phyloP scores from a whole-genome alignment of 1,140 invertebrate species.

The Ditylenchus dipsaci region DNA sequence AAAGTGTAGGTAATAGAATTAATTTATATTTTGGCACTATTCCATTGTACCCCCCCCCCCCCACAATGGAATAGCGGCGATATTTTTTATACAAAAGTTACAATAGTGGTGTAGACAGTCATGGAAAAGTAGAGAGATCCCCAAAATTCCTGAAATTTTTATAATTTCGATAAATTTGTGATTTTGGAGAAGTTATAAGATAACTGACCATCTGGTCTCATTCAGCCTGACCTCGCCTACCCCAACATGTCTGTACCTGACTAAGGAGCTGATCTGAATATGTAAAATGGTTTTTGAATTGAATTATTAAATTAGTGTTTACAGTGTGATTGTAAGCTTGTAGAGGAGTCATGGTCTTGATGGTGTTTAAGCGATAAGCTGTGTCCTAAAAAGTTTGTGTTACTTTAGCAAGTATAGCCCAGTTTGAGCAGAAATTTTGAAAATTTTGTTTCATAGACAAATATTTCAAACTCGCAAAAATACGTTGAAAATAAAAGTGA shows the following conservation, averaged over 20 bases:
- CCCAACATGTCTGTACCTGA: conserved; percentile 34
- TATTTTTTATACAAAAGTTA: background rate
- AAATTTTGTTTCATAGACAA: too few species aligned
- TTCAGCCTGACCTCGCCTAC: conserved; percentile 26
- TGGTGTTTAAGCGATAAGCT: conserved; percentile 41
- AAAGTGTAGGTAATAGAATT: background rate
- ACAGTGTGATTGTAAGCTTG: conserved; percentile 44
- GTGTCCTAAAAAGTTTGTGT: conserved; percentile 42
- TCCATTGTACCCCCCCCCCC: too few species aligned
- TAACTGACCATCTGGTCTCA: conserved; percentile 41
- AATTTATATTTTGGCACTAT: too few species aligned
- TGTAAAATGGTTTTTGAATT: background rate
- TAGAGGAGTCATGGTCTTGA: conserved; percentile 41
- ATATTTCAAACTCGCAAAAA: too few species aligned
- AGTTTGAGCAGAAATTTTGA: too few species aligned
- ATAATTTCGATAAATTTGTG: background rate
- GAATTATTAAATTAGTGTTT: background rate
- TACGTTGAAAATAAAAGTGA: too few species aligned
- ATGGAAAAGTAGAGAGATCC: conserved; percentile 43
- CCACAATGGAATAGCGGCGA: too few species aligned
- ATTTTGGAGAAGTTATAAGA: background rate
- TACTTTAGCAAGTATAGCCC: too few species aligned
- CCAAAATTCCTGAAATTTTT: background rate
- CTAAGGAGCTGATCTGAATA: conserved; percentile 23
- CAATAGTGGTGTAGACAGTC: conserved; percentile 47